Percentiles rank a stretch among this genome's conserved stretches.
These are phyloP conservation scores for Tokudaia muenninki DNA, from an alignment of 2,797 vertebrate species.

Conservation along the genomic window DNA sequence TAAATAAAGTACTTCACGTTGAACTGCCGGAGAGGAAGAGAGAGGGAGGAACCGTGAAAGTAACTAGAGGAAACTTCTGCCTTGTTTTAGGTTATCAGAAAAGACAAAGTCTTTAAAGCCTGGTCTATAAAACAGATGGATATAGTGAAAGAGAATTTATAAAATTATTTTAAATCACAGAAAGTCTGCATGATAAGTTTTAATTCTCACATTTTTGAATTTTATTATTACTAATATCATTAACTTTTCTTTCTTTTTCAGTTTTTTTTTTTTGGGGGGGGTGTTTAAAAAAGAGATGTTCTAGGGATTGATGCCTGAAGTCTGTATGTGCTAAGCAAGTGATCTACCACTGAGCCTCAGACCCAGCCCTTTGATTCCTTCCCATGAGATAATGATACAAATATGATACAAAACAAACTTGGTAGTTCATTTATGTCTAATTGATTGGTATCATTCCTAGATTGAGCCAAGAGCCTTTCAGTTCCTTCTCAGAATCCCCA, in stretches of 20 bases:
- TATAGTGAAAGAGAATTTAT: neutral
- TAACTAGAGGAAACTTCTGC: conserved; percentile 46
- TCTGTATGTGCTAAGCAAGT: neutral
- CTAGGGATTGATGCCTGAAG: neutral
- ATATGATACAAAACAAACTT: neutral
- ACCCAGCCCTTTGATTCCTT: neutral
- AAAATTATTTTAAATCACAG: neutral
- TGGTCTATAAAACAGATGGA: neutral
- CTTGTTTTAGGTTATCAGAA: neutral
- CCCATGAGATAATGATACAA: neutral
- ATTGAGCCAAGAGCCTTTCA: neutral
- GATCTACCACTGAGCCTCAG: neutral
- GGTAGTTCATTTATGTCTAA: neutral
- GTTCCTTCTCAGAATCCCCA: neutral
- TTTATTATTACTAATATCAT: neutral
- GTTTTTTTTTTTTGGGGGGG: too few relatives aligned
- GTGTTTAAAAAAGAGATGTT: too few relatives aligned
- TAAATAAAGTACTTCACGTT: neutral
- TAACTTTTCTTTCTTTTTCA: neutral
- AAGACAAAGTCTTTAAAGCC: conserved; percentile 26
- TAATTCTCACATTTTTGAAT: neutral
- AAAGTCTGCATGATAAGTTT: neutral
- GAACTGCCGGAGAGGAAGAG: conserved; percentile 5
- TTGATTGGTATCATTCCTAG: neutral
- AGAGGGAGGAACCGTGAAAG: neutral